Evolutionary conservation across 1,140 invertebrate genomes (phyloP), one percentile per base, ranked within the genome.

Genomic region (Papilio xuthus): DNA sequence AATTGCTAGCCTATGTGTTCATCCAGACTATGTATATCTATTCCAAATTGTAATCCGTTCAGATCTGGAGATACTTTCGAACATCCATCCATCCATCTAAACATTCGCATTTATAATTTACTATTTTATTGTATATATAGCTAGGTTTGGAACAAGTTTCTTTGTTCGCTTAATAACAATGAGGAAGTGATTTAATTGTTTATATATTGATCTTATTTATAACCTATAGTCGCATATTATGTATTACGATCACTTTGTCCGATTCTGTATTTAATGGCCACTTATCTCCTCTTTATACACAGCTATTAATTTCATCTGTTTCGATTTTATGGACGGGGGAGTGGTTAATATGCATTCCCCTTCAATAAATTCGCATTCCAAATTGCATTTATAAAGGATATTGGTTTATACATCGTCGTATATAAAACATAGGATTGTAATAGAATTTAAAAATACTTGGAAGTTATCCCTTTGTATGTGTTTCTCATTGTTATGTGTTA

Each of bases 221-320:
- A 37, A 56, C 2, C n/a, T 18, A 26, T 37, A 75, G 12, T 47
- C 44, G n/a, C 72, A 72, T 23, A 37, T 32, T 32, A 41, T 15
- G 26, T 53, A 2, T 75, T 37, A 75, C 72, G 72, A 75, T 42
- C 72, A 50, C 67, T 75, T 82, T 83, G 79, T 83, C 80, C 56
- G 70, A 69, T 78, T 79, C 74, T 76, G 73, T 76, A 44, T 76
- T 76, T 76, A 63, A 76, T 60, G 53, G 73, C 53, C 73, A 76
- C 53, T 76, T 75, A 56, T 75, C 72, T 75, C 50, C 50, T 75
- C 72, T 75, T 56, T 76, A 60, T 76, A 80, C 76, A 80, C 73
- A 77, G 78, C 83, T 77, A 78, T 85, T 84, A 83, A 81, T 82
- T 83, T 81, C 80, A 81, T 79, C 80, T 78, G 77, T 79, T 63